Base-by-base conservation (phyloP, 2,797 vertebrate species). In the Hippocampus kuda region DNA sequence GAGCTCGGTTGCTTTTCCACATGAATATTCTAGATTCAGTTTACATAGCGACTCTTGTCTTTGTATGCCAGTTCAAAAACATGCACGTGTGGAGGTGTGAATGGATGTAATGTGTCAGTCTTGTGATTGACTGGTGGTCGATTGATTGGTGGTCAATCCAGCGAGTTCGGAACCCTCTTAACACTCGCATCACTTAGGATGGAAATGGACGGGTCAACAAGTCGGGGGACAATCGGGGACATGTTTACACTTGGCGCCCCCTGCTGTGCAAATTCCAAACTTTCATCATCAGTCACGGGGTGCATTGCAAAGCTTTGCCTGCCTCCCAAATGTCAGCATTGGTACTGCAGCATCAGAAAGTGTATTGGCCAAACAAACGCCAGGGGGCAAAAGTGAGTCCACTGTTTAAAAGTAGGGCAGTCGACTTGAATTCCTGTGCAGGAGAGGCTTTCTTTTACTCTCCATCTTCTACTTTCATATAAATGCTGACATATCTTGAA, bases 351-450 rank as follows among this genome's bases (percentile, higher is more conserved):
- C 0, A 0, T 0, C 0, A 6, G 3, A 0, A 1, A 3, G 60
- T 61, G 4, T 9, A 26, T 24, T 53, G 9, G 4, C 1, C 0
- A 9, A 18, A 34, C 68, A 4, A 54, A 80, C 86, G 76, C 67
- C 83, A 88, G 88, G 80, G 24, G 86, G 83, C 79, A 46, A 22
- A 81, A 77, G 66, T 67, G 75, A 85, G 81, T 73, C 12, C 0
- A 0, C 0, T 20, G 41, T 1, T 5, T 60, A 53, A 87, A 90
- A 88, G 86, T 88, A 88, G 84, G 86, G 67, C 86, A 88, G 74
- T 75, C 65, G 34, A 30, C 60, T 16, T 64, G 68, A 68, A 72
- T 68, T 49, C 74, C 57, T 67, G 74, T 70, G 48, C 78, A 77
- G 67, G 79, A 77, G 72, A 27, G 56, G 26, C 56, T 75, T 77